A percentile compares a stretch with the other conserved stretches of the same genome.
Conservation (phyloP, 2,113 vertebrate species). For the Hippocampus barbouri region DNA sequence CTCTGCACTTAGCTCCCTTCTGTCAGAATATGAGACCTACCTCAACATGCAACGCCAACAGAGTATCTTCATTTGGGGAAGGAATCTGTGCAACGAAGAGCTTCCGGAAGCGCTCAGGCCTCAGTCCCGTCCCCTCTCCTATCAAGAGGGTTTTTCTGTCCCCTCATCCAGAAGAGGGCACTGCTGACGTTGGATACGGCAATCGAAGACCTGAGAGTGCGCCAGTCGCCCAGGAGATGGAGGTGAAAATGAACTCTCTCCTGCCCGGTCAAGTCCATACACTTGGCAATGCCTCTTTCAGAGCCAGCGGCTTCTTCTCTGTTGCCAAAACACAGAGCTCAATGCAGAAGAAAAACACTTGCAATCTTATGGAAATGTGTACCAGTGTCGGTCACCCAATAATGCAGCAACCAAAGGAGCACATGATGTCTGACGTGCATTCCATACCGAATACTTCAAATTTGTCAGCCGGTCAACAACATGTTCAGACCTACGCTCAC, state of each 20-base stretch:
- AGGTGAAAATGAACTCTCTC: slow-evolving; percentile 65
- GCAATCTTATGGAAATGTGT: slow-evolving; percentile 76
- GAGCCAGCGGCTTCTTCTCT: slow-evolving; percentile 70
- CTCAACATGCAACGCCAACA: slow-evolving; percentile 75
- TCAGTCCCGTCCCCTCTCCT: slow-evolving; percentile 81
- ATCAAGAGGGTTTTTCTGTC: slow-evolving; percentile 85
- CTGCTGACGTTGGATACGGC: slow-evolving; percentile 61
- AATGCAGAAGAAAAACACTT: slow-evolving; percentile 78
- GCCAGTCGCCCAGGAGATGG: slow-evolving; percentile 69
- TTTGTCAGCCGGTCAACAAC: slow-evolving; percentile 73
- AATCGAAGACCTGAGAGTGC: slow-evolving; percentile 72
- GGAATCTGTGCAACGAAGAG: slow-evolving; percentile 70
- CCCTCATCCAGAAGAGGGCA: slow-evolving; percentile 65
- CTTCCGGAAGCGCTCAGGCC: slow-evolving; percentile 83
- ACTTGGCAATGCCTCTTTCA: slow-evolving; percentile 65
- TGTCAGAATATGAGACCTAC: slow-evolving; percentile 73
- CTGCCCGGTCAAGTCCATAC: slow-evolving; percentile 55
- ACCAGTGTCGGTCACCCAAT: slow-evolving; percentile 75
- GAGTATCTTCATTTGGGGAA: slow-evolving; percentile 66
- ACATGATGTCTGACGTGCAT: slow-evolving; percentile 72
- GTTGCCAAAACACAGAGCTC: slow-evolving; percentile 73
- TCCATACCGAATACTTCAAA: slow-evolving; percentile 67
- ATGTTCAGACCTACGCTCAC: slow-evolving; percentile 71
- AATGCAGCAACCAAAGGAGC: slow-evolving; percentile 79
- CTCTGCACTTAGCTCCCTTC: slow-evolving; percentile 69